These are phyloP conservation scores for Penaeus vannamei DNA, from an alignment of 1,140 invertebrate genomes.

Conservation along the genomic window DNA sequence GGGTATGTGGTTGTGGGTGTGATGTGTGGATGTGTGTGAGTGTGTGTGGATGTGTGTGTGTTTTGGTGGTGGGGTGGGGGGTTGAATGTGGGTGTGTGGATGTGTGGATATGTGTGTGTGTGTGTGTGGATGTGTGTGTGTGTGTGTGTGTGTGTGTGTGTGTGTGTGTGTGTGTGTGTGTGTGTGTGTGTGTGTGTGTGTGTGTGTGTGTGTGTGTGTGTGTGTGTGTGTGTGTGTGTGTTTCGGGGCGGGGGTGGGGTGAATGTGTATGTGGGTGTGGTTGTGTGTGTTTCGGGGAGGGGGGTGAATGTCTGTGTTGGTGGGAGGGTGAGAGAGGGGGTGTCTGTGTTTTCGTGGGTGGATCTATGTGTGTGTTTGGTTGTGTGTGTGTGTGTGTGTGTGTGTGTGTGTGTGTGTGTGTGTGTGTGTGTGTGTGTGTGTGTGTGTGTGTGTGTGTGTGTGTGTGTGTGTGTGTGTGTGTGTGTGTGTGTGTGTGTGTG, in stretches of 20 bases:
- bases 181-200: background rate
- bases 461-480: constrained; percentile 8
- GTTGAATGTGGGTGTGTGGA: background rate
- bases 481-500: background rate
- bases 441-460: background rate
- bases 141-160: background rate
- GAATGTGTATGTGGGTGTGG: background rate
- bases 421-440: constrained; percentile 9
- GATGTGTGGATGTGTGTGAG: background rate
- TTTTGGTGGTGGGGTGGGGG: background rate
- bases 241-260: background rate
- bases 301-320: no score
- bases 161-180: background rate
- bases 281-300: background rate
- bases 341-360: background rate
- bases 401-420: constrained; percentile 25
- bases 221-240: no score
- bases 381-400: constrained; percentile 12
- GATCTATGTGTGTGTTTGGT: background rate
- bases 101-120: background rate
- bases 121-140: background rate
- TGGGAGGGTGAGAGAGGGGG: background rate
- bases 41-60: constrained; percentile 5
- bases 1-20: background rate
- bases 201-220: background rate